phyloP scores from a whole-genome alignment of 2,797 vertebrate genomes.

The Sciurus vulgaris region DNA sequence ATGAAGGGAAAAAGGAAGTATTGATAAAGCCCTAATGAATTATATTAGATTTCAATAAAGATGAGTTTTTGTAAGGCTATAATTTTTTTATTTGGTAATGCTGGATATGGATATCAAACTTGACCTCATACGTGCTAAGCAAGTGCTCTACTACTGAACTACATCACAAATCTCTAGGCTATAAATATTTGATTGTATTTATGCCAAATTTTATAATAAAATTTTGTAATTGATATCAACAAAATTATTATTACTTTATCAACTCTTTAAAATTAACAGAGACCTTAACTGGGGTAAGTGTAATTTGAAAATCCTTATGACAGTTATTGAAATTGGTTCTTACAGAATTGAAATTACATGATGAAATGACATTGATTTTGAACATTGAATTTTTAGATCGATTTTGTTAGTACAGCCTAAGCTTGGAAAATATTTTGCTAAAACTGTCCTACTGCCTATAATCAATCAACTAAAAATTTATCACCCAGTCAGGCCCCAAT shows the following conservation, averaged over 20 bases:
- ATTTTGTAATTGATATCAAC: too few species aligned
- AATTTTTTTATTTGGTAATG: not conserved
- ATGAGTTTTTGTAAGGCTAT: not conserved
- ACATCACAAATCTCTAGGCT: not conserved
- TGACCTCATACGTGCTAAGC: too few species aligned
- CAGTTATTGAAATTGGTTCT: not conserved
- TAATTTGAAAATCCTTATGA: slow-evolving; percentile 11
- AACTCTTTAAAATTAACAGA: slow-evolving; percentile 4
- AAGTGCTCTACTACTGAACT: too few species aligned
- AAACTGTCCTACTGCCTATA: not conserved
- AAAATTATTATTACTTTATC: not conserved
- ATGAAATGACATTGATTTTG: not conserved
- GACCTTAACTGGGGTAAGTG: not conserved
- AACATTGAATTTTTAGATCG: not conserved
- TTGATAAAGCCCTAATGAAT: not conserved
- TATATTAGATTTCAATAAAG: not conserved
- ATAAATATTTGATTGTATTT: not conserved
- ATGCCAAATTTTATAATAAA: not conserved
- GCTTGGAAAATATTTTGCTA: slow-evolving; percentile 22
- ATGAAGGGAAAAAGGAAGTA: not conserved
- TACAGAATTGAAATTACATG: not conserved
- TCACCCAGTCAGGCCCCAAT: not conserved
- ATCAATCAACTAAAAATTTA: not conserved
- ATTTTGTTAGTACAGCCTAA: not conserved
- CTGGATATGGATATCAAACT: too few species aligned